Base-by-base conservation (phyloP, 2,113 vertebrate species). In the Paramormyrops kingsleyae region DNA sequence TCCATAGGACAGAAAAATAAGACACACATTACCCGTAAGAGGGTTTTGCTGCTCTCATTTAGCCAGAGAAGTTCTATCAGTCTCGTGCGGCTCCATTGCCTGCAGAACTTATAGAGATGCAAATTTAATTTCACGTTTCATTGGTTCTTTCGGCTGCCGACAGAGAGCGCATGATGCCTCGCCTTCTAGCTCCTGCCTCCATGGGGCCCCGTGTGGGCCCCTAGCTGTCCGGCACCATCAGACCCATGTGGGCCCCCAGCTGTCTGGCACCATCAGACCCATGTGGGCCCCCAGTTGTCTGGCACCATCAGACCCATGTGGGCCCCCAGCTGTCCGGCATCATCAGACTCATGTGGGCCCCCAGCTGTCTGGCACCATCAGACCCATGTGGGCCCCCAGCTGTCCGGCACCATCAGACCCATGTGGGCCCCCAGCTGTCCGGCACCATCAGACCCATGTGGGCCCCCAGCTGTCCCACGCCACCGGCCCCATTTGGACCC, bases 111-210 rank as follows among this genome's bases (percentile, higher is more conserved):
- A 92, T 91, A 91, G 91, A 91, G 91, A 93, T 89, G 90, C 90
- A 91, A 92, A 93, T 94, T 93, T 91, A 93, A 94, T 94, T 94
- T 94, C 91, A 94, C 92, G 93, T 94, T 92, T 91, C 93, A 91
- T 92, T 94, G 93, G 89, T 77, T 91, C 87, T 89, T 90, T 87
- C 44, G 66, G 88, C 90, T 89, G 56, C 66, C 70, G 44, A 87
- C 74, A 44, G 83, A 62, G 87, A 88, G 80, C 85, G n/a, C 89
- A 70, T 56, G 24, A 84, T 70, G 88, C 84, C 88, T 88, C 66
- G 52, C 84, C 87, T 89, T 90, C 90, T 49, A 91, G 47, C 89
- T 90, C 91, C 88, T 27, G 80, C 19, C 50, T 42, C 12, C 42
- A 46, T 62, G 59, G 83, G 83, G 87, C 84, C 85, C 87, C 27